These are phyloP conservation scores for Neogale vison DNA, from an alignment of 2,113 vertebrate species.

Conservation along the genomic window DNA sequence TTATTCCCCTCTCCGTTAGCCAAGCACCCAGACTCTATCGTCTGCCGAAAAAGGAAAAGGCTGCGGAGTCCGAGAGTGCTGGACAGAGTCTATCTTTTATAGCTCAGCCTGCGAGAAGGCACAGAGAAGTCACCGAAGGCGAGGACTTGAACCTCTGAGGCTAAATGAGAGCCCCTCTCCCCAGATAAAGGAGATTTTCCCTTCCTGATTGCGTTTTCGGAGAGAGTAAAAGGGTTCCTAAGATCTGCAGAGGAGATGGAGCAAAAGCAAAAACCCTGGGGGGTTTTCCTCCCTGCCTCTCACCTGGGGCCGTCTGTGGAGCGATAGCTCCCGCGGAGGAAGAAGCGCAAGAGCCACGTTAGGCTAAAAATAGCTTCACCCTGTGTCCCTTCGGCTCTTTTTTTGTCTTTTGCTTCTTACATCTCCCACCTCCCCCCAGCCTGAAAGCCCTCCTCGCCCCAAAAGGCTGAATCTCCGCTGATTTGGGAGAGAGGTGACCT, in stretches of 20 bases:
- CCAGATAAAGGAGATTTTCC: slow-evolving; percentile 84
- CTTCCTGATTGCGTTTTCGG: slow-evolving; percentile 52
- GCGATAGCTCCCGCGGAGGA: slow-evolving; percentile 65
- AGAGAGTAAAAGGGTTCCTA: slow-evolving; percentile 85
- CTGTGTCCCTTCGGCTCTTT: slow-evolving; percentile 38
- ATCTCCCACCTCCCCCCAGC: not conserved
- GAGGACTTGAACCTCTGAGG: slow-evolving; percentile 64
- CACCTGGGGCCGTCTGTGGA: slow-evolving; percentile 75
- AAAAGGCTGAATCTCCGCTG: slow-evolving; percentile 1
- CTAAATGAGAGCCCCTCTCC: slow-evolving; percentile 75
- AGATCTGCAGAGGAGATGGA: not conserved
- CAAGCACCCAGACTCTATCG: not conserved
- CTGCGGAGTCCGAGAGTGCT: slow-evolving; percentile 25
- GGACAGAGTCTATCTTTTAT: slow-evolving; percentile 71
- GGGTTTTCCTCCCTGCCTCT: slow-evolving; percentile 48
- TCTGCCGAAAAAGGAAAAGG: not conserved
- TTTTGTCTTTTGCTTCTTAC: slow-evolving; percentile 44
- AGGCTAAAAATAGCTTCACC: slow-evolving; percentile 66
- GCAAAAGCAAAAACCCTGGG: slow-evolving; percentile 76
- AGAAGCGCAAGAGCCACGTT: slow-evolving; percentile 73
- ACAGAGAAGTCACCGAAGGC: slow-evolving; percentile 10
- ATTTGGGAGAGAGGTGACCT: slow-evolving; percentile 51
- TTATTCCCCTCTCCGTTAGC: not conserved
- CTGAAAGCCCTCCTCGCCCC: slow-evolving; percentile 30
- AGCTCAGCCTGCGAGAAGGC: slow-evolving; percentile 68